These are phyloP conservation scores for Archaeoteleia sp. DNA, from an alignment of 2,888 invertebrate species.

Conservation along the genomic window DNA sequence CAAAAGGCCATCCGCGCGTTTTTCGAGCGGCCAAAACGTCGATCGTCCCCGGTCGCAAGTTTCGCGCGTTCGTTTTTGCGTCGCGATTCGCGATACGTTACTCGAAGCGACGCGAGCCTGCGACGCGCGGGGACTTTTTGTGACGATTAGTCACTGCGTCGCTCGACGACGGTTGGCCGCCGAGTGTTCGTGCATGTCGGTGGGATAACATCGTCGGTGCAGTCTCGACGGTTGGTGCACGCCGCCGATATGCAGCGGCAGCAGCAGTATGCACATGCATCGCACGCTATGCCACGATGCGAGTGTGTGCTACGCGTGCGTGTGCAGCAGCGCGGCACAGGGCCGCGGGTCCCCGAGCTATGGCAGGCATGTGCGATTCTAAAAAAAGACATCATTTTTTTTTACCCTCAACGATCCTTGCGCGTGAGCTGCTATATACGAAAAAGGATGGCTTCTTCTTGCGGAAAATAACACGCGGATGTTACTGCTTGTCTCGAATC, in stretches of 20 bases:
- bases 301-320: conserved; percentile 30
- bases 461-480: conserved; percentile 32
- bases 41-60: conserved; percentile 24
- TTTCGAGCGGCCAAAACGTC: conserved; percentile 25
- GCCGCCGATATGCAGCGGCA: conserved; percentile 13
- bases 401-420: conserved; percentile 15
- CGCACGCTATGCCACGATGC: conserved; percentile 23
- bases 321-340: conserved; percentile 12
- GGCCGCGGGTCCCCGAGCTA: conserved; percentile 36
- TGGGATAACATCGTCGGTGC: conserved; percentile 21
- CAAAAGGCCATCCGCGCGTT: conserved; percentile 26
- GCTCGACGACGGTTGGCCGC: conserved; percentile 18
- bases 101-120: background rate
- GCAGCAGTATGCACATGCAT: conserved; percentile 22
- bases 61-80: conserved; percentile 42
- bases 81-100: conserved; percentile 12
- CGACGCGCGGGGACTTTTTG: conserved; percentile 34
- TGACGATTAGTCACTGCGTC: conserved; percentile 44
- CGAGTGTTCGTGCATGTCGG: conserved; percentile 19
- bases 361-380: conserved; percentile 46
- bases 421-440: conserved; percentile 9
- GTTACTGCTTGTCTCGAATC: conserved; percentile 16
- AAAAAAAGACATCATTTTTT: conserved; percentile 42
- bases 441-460: conserved; percentile 19
- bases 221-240: conserved; percentile 25